phyloP scores from a whole-genome alignment of 2,113 vertebrate genomes.

The Heloderma charlesbogerti region DNA sequence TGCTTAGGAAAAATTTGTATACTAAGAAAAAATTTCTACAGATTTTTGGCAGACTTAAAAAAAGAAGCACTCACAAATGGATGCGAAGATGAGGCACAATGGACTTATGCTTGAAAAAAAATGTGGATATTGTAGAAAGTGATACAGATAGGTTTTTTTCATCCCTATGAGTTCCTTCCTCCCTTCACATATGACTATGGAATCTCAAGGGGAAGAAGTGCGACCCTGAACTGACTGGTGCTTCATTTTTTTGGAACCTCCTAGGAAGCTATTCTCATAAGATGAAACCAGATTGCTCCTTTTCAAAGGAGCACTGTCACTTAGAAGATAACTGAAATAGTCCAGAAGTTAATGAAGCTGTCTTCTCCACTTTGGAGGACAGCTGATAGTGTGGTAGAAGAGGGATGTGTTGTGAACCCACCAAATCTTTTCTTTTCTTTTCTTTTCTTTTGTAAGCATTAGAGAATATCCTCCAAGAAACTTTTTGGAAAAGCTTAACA shows the following conservation, averaged over 20 bases:
- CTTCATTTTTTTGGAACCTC: neutral
- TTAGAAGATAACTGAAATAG: neutral
- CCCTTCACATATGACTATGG: neutral
- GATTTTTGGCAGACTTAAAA: too few species aligned
- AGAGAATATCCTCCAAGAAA: slow-evolving; percentile 13
- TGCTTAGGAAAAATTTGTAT: too few species aligned
- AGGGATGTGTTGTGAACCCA: slow-evolving; percentile 1
- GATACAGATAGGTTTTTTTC: too few species aligned
- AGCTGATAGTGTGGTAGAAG: neutral
- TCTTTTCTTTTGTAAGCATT: slow-evolving; percentile 3
- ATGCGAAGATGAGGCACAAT: too few species aligned
- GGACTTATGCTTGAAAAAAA: too few species aligned
- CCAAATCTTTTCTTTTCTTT: slow-evolving; percentile 1
- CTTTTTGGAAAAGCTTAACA: neutral
- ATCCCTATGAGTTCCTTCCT: neutral
- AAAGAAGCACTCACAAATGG: too few species aligned
- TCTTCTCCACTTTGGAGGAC: neutral
- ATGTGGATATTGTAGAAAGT: too few species aligned
- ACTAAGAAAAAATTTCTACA: too few species aligned
- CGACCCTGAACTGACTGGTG: neutral
- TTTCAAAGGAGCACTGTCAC: neutral
- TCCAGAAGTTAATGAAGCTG: slow-evolving; percentile 18
- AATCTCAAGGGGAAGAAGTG: neutral
- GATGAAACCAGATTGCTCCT: neutral
- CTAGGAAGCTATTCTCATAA: neutral